These are phyloP conservation scores for Notothenia coriiceps DNA, from an alignment of 2,113 vertebrate genomes.

Conservation along the genomic window DNA sequence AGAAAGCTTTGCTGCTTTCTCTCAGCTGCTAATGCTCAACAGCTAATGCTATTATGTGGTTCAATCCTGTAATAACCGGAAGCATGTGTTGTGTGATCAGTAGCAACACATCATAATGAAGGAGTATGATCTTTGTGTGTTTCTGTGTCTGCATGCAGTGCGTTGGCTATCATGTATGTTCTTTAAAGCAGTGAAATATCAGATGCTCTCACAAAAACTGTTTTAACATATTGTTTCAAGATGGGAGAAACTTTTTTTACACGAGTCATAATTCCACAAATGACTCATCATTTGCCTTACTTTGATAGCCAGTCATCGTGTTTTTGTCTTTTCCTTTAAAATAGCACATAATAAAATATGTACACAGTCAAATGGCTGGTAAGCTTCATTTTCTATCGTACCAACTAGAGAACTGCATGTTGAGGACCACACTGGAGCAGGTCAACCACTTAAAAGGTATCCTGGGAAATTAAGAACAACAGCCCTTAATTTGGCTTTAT, in stretches of 20 bases:
- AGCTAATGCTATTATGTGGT: slow-evolving; percentile 46
- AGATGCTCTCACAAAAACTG: slow-evolving; percentile 14
- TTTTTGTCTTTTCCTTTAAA: slow-evolving; percentile 16
- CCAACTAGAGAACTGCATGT: slow-evolving; percentile 33
- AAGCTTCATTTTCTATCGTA: slow-evolving; percentile 35
- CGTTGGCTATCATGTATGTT: no score
- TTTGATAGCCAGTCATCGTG: slow-evolving; percentile 29
- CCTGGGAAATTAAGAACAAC: background rate
- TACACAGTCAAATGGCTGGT: slow-evolving; percentile 30
- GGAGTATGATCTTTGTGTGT: background rate
- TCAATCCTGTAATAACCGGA: slow-evolving; percentile 51
- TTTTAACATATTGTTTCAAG: slow-evolving; percentile 22
- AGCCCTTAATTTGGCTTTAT: background rate
- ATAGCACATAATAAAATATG: slow-evolving; percentile 54
- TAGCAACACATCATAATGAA: background rate
- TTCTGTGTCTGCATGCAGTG: background rate
- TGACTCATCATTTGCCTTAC: slow-evolving; percentile 67
- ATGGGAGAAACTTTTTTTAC: slow-evolving; percentile 54
- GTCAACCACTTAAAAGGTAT: slow-evolving; percentile 38
- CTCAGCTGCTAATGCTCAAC: slow-evolving; percentile 21
- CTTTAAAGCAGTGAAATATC: background rate
- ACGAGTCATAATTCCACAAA: slow-evolving; percentile 73
- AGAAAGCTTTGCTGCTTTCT: slow-evolving; percentile 5
- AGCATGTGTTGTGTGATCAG: background rate
- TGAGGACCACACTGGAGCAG: slow-evolving; percentile 21